Conservation (phyloP, 2,113 vertebrate species). For the Glareola pratincola region DNA sequence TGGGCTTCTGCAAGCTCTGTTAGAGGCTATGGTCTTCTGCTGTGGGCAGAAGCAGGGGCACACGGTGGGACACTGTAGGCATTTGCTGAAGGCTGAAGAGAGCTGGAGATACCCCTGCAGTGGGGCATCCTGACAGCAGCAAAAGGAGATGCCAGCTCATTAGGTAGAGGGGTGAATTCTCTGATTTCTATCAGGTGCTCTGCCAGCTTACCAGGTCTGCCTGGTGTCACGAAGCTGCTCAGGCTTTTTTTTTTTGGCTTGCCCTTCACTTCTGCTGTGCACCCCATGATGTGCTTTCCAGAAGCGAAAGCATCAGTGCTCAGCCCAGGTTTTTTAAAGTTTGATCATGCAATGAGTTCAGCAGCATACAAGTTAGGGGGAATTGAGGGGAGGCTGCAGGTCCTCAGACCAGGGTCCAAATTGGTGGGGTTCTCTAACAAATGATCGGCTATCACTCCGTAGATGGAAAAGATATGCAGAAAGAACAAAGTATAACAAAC, state of each 20-base stretch:
- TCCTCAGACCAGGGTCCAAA: fast-evolving
- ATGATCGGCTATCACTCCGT: not conserved
- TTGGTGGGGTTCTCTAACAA: not conserved
- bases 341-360: fast-evolving
- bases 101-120: not conserved
- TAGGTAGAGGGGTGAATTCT: not conserved
- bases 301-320: not conserved
- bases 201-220: not conserved
- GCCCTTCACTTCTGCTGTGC: not conserved
- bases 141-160: not conserved
- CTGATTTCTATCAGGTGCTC: not conserved
- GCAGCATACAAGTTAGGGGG: not conserved
- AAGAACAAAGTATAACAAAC: not conserved
- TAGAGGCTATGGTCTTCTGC: not conserved
- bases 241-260: not conserved
- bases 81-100: not conserved
- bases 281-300: not conserved
- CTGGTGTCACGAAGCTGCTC: not conserved
- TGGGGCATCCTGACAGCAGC: not conserved
- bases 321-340: not conserved
- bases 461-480: not conserved
- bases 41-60: not conserved
- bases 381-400: fast-evolving
- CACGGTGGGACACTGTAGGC: not conserved
- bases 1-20: not conserved